Base-by-base conservation (phyloP, 2,888 invertebrate genomes). In the Phyllotreta striolata region DNA sequence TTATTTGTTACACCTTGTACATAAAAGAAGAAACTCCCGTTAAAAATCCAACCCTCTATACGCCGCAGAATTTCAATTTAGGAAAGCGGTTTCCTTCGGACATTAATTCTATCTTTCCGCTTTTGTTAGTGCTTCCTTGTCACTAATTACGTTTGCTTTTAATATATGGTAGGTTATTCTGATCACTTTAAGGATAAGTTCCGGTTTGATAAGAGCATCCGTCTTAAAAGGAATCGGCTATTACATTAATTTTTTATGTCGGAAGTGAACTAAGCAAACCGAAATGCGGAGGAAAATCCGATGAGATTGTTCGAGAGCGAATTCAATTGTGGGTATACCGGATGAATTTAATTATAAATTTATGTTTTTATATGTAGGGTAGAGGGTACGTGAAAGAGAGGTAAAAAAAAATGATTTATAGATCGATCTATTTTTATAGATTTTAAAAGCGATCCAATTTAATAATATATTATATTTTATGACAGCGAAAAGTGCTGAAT, bases 1-100 rank as follows among this genome's bases (percentile, higher is more conserved):
- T 24, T 24, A 24, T 24, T 24, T 24, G 24, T 24, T 24, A 55
- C 10, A 9, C 41, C 40, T 40, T 54, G 14, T 12, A 14, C 65
- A 68, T 24, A 24, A 62, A 62, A 63, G 73, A 72, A 66, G 70
- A 70, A 72, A 72, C 71, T 59, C 68, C 69, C 72, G 75, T 77
- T 78, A 77, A 77, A 78, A 77, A 77, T 68, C 64, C 66, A 68
- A 64, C 68, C 24, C 70, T 71, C 68, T 63, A 69, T 67, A 58
- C 66, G 43, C 62, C 62, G 63, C 60, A 55, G 66, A 68, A 68
- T 68, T 66, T 63, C 68, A 68, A 68, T 68, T 64, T 65, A 34
- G 60, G 57, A 35, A 63, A 63, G 67, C 63, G 64, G 64, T 65
- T 67, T 64, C 55, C 41, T 60, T 39, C 7, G 43, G 47, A 64